Evolutionary conservation across 2,113 vertebrate species (phyloP).

Genomic region (Brachyhypopomus occidentalis): DNA sequence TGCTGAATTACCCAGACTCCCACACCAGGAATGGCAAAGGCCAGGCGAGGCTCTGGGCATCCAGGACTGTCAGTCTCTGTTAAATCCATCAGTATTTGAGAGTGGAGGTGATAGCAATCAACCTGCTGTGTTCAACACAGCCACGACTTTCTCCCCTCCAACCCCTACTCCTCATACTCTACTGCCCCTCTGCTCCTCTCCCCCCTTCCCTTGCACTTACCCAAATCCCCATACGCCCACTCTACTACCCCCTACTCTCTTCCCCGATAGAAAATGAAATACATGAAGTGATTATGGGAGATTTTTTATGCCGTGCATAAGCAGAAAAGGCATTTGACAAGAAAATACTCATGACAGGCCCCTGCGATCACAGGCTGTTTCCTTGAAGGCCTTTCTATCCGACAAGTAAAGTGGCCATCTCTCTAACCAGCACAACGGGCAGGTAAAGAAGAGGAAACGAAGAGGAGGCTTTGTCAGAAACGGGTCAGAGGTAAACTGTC

Average conservation of each 20-base stretch:
- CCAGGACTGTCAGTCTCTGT: conserved; percentile 42
- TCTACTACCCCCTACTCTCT: too few relatives aligned
- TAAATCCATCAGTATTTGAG: conserved; percentile 37
- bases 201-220: too few relatives aligned
- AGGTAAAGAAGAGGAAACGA: too few relatives aligned
- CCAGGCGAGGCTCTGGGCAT: conserved; percentile 45
- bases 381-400: background rate
- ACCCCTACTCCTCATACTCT: background rate
- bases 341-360: background rate
- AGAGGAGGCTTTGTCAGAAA: too few relatives aligned
- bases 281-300: background rate
- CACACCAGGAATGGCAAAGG: conserved; percentile 39
- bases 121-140: background rate
- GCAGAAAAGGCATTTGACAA: background rate
- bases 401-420: background rate
- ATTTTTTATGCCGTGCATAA: background rate
- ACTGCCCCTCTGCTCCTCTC: background rate
- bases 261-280: too few relatives aligned
- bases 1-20: conserved; percentile 47
- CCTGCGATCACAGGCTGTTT: background rate
- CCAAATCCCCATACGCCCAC: too few relatives aligned
- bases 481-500: too few relatives aligned
- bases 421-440: too few relatives aligned
- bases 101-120: conserved; percentile 29
- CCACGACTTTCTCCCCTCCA: too few relatives aligned